These are phyloP conservation scores for Labroides dimidiatus DNA, from an alignment of 2,797 vertebrate species.

Conservation along the genomic window DNA sequence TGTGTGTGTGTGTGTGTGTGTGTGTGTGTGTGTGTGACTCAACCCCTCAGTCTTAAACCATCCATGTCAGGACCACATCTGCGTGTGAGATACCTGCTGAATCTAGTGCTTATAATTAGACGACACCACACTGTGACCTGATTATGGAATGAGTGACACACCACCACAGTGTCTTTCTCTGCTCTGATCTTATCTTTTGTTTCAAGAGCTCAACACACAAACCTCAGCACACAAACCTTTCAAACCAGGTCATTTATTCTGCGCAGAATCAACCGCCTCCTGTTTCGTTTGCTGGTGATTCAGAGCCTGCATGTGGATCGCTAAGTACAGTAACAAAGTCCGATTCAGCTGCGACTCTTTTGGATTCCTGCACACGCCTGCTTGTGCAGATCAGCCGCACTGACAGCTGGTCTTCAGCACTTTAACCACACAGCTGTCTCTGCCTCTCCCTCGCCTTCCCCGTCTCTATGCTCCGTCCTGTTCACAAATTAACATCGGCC, in stretches of 20 bases:
- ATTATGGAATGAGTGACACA: rapidly evolving
- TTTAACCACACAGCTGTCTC: slow-evolving; percentile 78
- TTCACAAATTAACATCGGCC: slow-evolving; percentile 56
- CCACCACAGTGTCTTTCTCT: not conserved
- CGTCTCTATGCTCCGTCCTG: slow-evolving; percentile 36
- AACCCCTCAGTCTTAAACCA: rapidly evolving
- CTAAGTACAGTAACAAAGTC: slow-evolving; percentile 53
- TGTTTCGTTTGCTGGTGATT: too few species aligned
- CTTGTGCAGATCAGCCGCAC: slow-evolving; percentile 72
- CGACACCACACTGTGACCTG: not conserved
- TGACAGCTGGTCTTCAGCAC: slow-evolving; percentile 78
- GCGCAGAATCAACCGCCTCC: not conserved
- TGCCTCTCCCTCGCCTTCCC: slow-evolving; percentile 38
- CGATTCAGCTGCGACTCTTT: slow-evolving; percentile 78
- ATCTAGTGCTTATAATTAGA: not conserved
- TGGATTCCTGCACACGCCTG: slow-evolving; percentile 85
- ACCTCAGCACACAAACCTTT: not conserved
- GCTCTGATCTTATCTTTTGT: not conserved
- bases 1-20: too few species aligned
- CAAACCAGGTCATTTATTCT: not conserved
- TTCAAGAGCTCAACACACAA: too few species aligned
- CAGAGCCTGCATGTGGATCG: slow-evolving; percentile 35
- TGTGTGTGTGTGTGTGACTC: not conserved
- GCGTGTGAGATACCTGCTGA: not conserved
- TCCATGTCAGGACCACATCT: not conserved